Percentiles rank a stretch among this genome's conserved stretches.
Conservation (phyloP, 2,797 vertebrate genomes). For the Gadopsis bispinosus region DNA sequence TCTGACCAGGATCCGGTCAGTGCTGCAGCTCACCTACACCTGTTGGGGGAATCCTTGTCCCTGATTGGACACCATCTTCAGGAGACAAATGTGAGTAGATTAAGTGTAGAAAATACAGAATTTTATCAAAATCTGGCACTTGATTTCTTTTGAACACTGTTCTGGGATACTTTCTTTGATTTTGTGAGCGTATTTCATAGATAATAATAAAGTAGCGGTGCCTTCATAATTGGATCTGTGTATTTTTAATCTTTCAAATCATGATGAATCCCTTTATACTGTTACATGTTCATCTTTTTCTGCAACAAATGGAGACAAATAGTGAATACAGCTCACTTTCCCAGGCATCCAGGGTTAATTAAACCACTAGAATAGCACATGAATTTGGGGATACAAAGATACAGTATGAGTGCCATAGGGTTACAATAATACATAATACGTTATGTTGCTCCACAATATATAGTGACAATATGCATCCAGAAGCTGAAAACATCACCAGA, state of each 20-base stretch:
- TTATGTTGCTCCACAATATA: neutral
- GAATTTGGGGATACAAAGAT: neutral
- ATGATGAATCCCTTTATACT: neutral
- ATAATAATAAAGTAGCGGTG: neutral
- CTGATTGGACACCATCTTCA: slow-evolving; percentile 94
- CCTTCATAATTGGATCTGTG: neutral
- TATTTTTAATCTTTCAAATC: neutral
- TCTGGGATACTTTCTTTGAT: neutral
- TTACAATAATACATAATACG: neutral
- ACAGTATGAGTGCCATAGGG: neutral
- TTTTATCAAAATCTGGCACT: neutral
- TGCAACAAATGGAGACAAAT: neutral
- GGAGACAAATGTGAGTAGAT: slow-evolving; percentile 89
- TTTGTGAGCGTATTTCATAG: neutral
- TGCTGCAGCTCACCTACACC: slow-evolving; percentile 94
- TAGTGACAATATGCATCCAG: neutral
- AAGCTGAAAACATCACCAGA: neutral
- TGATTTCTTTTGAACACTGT: neutral
- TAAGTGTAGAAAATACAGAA: neutral
- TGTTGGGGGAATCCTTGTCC: slow-evolving; percentile 94
- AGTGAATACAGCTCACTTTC: neutral
- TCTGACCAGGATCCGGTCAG: slow-evolving; percentile 90
- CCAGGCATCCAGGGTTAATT: neutral
- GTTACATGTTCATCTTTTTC: neutral
- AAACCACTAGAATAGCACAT: neutral